Base-by-base conservation (phyloP, 2,888 invertebrate genomes). In the Tinea semifulvella region DNA sequence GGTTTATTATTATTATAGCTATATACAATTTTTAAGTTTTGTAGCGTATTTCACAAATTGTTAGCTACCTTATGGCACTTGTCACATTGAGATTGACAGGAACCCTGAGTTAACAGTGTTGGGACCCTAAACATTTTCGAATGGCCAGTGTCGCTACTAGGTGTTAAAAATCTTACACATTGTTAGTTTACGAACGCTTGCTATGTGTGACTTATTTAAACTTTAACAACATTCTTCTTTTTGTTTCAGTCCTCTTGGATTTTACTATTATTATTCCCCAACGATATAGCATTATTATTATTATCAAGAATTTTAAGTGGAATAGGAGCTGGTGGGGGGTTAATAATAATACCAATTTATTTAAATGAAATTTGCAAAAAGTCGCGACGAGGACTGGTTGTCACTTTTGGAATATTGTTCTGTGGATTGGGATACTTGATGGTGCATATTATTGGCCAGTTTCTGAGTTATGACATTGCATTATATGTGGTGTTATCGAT, bases 311-410 rank as follows among this genome's bases (percentile, higher is more conserved):
- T 40, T 11, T 10, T 22, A 5, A 22, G 8, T 22, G 40, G 40
- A 22, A 11, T 40, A 4, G 14, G 8, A 3, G 22, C 22, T 8
- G 40, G 16, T 2, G 40, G 40, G 3, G 20, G 20, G 3, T 22
- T 40, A 3, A 22, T 5, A 3, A 40, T 40, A 22, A 13, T 22
- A 2, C 40, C 40, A 6, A 40, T 13, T 7, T 40, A 40, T 22
- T 22, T 40, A 13, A 11, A 11, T 8, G 40, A 40, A 17, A 40
- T 40, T 13, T 11, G 40, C 22, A n/a, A 40, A 4, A 13, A 40
- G 4, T 14, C 13, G 2, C n/a, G 11, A 7, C 8, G 40, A 11
- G 40, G 40, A 13, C 2, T 22, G 2, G 10, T 11, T 13, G 18
- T 40, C 13, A 22, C 22, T 3, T 40, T 40, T 22, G 40, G 22